phyloP scores from a whole-genome alignment of 2,797 vertebrate genomes.

The Channa striata region DNA sequence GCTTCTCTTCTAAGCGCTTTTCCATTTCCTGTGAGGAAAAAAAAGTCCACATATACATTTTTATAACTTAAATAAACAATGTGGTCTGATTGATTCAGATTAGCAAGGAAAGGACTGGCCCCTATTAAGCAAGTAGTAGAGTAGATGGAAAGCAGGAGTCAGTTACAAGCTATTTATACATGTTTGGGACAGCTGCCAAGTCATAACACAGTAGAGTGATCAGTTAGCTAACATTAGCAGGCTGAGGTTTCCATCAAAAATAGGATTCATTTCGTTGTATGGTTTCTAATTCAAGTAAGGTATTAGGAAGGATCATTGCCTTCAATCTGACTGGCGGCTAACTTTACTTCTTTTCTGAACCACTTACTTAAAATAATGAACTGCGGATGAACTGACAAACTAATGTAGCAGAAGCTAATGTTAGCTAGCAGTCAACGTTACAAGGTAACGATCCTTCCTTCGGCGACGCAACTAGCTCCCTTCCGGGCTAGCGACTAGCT shows the following conservation, averaged over 20 bases:
- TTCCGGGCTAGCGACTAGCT: neutral
- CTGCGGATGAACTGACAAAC: slow-evolving; percentile 4
- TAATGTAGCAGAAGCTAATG: slow-evolving; percentile 5
- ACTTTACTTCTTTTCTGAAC: slow-evolving; percentile 1
- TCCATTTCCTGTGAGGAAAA: slow-evolving; percentile 91
- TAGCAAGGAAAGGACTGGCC: slow-evolving; percentile 25
- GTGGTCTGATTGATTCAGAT: slow-evolving; percentile 14
- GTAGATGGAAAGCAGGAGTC: slow-evolving; percentile 66
- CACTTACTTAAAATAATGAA: slow-evolving; percentile 36
- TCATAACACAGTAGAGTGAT: slow-evolving; percentile 49
- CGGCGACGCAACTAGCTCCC: neutral
- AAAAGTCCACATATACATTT: slow-evolving; percentile 16
- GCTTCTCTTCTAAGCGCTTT: slow-evolving; percentile 94
- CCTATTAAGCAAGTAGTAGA: slow-evolving; percentile 45
- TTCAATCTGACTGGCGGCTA: neutral
- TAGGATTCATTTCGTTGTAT: rapidly evolving
- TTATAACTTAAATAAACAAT: slow-evolving; percentile 54
- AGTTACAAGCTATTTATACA: slow-evolving; percentile 86
- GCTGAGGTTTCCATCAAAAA: slow-evolving; percentile 25
- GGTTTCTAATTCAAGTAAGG: no score
- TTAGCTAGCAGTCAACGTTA: neutral
- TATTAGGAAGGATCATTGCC: neutral
- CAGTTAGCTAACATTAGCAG: slow-evolving; percentile 44
- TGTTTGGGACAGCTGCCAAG: slow-evolving; percentile 67
- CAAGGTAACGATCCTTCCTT: neutral